These are phyloP conservation scores for Drosophila tanythrix DNA, from an alignment of 2,888 invertebrate species.

Conservation along the genomic window DNA sequence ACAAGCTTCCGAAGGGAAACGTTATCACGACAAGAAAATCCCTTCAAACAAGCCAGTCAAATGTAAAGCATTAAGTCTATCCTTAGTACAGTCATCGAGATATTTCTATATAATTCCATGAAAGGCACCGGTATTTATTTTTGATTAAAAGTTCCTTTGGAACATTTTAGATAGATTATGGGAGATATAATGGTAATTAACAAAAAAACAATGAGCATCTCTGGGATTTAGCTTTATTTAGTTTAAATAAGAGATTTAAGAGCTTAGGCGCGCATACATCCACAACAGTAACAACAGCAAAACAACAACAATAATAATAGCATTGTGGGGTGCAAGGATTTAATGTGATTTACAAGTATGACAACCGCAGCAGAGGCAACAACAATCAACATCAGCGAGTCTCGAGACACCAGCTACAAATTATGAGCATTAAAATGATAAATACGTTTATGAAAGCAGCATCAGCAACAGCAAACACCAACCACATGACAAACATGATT, in stretches of 20 bases:
- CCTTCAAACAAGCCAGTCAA: not conserved
- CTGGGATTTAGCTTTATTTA: slow-evolving; percentile 45
- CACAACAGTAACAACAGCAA: slow-evolving; percentile 30
- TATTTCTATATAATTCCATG: not conserved
- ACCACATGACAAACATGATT: slow-evolving; percentile 51
- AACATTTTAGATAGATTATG: not conserved
- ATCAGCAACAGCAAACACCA: slow-evolving; percentile 35
- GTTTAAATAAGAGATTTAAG: slow-evolving; percentile 57
- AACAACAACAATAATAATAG: slow-evolving; percentile 38
- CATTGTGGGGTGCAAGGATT: slow-evolving; percentile 64
- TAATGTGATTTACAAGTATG: slow-evolving; percentile 74
- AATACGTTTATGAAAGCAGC: slow-evolving; percentile 48
- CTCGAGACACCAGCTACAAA: slow-evolving; percentile 48
- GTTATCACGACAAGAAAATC: not conserved
- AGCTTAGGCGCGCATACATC: slow-evolving; percentile 29
- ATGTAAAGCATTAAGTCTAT: not conserved
- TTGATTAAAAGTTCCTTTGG: not conserved
- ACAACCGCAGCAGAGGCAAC: slow-evolving; percentile 47
- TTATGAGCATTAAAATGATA: slow-evolving; percentile 71
- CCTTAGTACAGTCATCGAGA: not conserved
- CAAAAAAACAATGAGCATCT: slow-evolving; percentile 20
- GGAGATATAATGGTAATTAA: not conserved
- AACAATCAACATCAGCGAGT: slow-evolving; percentile 43
- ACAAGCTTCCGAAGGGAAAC: not conserved
- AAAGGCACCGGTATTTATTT: too few relatives aligned